Conservation (phyloP, 2,113 vertebrate species). For the Pteropus alecto region DNA sequence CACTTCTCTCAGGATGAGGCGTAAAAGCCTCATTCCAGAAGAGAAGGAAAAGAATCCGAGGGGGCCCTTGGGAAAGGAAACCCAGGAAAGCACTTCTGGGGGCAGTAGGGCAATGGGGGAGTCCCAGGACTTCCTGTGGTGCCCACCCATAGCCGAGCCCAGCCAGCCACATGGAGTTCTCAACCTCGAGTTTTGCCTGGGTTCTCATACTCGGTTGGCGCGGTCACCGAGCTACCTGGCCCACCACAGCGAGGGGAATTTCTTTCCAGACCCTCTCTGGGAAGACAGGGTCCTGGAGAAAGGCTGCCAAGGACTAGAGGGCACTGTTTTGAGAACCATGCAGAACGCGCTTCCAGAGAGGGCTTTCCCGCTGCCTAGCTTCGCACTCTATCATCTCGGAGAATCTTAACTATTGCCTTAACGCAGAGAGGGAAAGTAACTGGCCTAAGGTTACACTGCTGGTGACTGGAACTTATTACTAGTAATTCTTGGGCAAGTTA, state of each 20-base stretch:
- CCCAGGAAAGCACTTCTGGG: neutral
- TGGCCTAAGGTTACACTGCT: neutral
- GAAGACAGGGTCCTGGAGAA: neutral
- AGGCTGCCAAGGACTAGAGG: neutral
- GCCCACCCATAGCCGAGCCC: neutral
- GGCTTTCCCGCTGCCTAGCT: neutral
- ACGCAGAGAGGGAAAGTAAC: neutral
- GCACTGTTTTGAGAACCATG: neutral
- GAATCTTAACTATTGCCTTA: neutral
- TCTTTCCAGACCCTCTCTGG: neutral
- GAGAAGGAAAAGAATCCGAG: neutral
- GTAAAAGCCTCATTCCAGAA: neutral
- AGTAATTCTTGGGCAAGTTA: neutral
- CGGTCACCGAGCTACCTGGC: neutral
- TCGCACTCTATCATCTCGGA: neutral
- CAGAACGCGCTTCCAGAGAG: neutral
- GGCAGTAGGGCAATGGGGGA: neutral
- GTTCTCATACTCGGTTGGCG: neutral
- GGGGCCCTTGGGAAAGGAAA: accelerated
- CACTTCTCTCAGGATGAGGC: neutral
- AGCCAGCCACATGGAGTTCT: neutral
- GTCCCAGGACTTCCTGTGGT: accelerated
- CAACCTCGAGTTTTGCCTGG: accelerated
- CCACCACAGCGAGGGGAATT: accelerated
- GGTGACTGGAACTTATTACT: neutral